Evolutionary conservation across 2,888 invertebrate genomes (phyloP).

Genomic region (Plebejus melissa): DNA sequence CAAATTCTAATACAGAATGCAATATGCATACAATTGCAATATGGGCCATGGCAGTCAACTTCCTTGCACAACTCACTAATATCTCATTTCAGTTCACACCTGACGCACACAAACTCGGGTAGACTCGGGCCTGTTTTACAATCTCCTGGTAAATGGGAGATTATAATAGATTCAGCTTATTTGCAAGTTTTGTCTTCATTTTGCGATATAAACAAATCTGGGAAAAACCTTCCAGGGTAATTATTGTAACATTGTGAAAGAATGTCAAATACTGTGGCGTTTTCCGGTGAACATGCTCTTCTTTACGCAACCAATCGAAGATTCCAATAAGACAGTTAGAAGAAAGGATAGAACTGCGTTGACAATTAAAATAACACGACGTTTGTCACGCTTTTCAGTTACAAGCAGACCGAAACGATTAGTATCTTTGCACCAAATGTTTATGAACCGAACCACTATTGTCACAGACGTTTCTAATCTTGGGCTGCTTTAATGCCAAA

Average conservation of each 20-base stretch:
- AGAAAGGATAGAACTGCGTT: not conserved
- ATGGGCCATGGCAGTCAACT: not conserved
- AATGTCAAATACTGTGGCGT: not conserved
- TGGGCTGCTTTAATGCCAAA: not conserved
- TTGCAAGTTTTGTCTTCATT: no score
- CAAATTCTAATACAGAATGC: not conserved
- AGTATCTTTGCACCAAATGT: conserved; percentile 53
- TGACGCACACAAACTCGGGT: not conserved
- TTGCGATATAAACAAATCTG: no score
- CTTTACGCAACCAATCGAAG: not conserved
- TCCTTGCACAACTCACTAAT: not conserved
- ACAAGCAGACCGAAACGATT: conserved; percentile 67
- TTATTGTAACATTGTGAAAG: not conserved
- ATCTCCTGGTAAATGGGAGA: not conserved
- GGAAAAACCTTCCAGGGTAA: no score
- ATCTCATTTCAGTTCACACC: not conserved
- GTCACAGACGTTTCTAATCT: conserved; percentile 1
- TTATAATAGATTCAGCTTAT: no score
- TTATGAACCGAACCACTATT: conserved; percentile 33
- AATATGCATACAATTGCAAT: not conserved
- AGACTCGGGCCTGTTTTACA: not conserved
- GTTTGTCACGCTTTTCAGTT: conserved; percentile 66
- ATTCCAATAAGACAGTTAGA: not conserved
- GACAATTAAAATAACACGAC: conserved; percentile 21
- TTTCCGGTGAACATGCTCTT: not conserved